Base-by-base conservation (phyloP, 2,113 vertebrate species). In the Ceyx margarethae region DNA sequence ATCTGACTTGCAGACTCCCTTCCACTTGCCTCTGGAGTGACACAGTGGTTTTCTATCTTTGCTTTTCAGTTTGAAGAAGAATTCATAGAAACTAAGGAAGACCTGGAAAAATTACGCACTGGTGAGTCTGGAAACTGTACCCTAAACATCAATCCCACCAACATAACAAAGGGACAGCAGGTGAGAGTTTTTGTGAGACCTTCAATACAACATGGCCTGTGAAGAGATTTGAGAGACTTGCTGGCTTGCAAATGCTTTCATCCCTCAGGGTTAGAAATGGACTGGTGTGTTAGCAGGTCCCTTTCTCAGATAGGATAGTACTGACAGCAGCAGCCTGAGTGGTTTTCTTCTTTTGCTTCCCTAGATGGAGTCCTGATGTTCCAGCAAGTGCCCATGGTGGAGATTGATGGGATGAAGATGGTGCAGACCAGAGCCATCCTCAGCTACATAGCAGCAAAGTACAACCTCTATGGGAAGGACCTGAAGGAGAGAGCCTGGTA, bases 311-410 rank as follows among this genome's bases (percentile, higher is more conserved):
- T 62, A 54, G 22, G 45, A 18, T 19, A 31, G 23, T 57, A 20
- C 25, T 74, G 84, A 46, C 19, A 46, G 45, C 65, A 78, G 53
- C 48, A 68, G 26, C 22, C 31, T 58, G 5, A 81, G 29, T 60
- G 62, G 33, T 43, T 89, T 60, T 40, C 17, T 78, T 50, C 54
- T 65, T 95, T 91, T 82, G 37, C 65, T 95, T 84, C 37, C 22
- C 28, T 51, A 98, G 98, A 95, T 87, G 98, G 98, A 91, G 8
- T 3, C 15, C 97, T 99, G 76, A 95, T 99, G 89, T 99, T 98
- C 25, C 95, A 98, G 53, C 99, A 99, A 73, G 97, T 99, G 12
- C 99, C 98, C 21, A 48, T 99, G 98, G 98, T 99, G 64, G 98
- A 99, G 94, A 99, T 99, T 0, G 99, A 99, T 69, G 98, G 98